Evolutionary conservation across 1,140 invertebrate genomes (phyloP), one percentile per base, ranked within the genome.

Genomic region (Eueides isabella): DNA sequence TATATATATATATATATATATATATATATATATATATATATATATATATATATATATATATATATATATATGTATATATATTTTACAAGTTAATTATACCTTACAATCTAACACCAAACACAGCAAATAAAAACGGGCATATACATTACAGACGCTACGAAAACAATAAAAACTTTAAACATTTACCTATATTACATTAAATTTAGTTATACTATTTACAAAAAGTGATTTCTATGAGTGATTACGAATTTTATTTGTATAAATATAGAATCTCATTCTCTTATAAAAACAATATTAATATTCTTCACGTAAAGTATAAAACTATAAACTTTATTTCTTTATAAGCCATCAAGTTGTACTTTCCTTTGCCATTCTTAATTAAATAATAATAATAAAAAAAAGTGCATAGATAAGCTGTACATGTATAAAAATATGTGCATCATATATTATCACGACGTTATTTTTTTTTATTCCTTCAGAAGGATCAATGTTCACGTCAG

Each of bases 381-480:
- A 33, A 38, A 38, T 5, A 38, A 19, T n/a, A 19, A 6, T 7
- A 44, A 44, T 16, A 19, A 44, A 44, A 44, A 44, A 19, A 71
- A 73, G 48, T 73, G 41, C n/a, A 44, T 44, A 44, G n/a, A 19
- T 81, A 78, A 81, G 81, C 80, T 80, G 77, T 74, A 78, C 79
- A 73, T 77, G 71, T 89, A 85, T 62, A 88, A 87, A 89, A 90
- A 85, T 90, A 91, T 83, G 83, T 77, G 78, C 86, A 85, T 72
- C 79, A 77, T 75, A 77, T 77, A 77, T 76, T 87, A 87, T 89
- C 85, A 86, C 85, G 82, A 75, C 80, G 85, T 79, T n/a, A n/a
- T n/a, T 72, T 67, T 71, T 76, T 70, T 44, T 44, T 44, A 28
- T 16, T 88, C 88, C 88, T 90, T 90, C 88, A 80, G 44, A 88